phyloP scores from a whole-genome alignment of 1,140 invertebrate genomes.

The Psilanteris sp. region DNA sequence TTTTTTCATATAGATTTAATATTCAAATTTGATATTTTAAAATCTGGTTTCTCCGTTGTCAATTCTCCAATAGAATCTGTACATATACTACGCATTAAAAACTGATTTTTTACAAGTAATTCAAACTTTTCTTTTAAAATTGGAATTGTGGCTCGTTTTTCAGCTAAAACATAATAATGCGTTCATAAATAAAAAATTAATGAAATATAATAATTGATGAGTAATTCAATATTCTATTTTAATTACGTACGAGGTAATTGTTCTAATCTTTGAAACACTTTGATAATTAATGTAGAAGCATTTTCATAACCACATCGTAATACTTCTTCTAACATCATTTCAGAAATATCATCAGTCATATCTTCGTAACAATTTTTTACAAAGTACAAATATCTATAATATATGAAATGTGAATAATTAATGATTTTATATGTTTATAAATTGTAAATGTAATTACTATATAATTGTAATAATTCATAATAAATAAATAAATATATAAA shows the following conservation, averaged over 20 bases:
- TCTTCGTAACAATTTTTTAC: slow-evolving; percentile 84
- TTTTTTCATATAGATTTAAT: slow-evolving; percentile 61
- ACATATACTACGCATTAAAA: slow-evolving; percentile 76
- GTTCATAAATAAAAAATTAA: slow-evolving; percentile 18
- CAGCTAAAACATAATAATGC: slow-evolving; percentile 57
- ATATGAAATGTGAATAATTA: too few relatives aligned
- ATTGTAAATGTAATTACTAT: too few relatives aligned
- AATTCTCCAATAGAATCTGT: slow-evolving; percentile 56
- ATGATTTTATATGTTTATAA: too few relatives aligned
- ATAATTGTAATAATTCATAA: too few relatives aligned
- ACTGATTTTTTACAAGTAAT: slow-evolving; percentile 78
- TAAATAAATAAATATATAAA: too few relatives aligned
- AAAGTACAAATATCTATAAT: slow-evolving; percentile 83
- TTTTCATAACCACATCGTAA: slow-evolving; percentile 84
- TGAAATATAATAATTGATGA: too few relatives aligned
- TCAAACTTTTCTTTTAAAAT: slow-evolving; percentile 78
- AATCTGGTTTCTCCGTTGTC: slow-evolving; percentile 69
- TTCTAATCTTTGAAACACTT: slow-evolving; percentile 79
- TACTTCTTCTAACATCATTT: slow-evolving; percentile 87
- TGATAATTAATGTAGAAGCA: slow-evolving; percentile 84
- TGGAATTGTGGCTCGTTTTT: slow-evolving; percentile 65
- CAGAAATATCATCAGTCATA: slow-evolving; percentile 82
- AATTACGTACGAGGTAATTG: slow-evolving; percentile 70
- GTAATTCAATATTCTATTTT: too few relatives aligned
- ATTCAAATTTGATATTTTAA: slow-evolving; percentile 73